Conservation (phyloP, 64 coral and sea anemone genomes). For the Montipora capricornis region DNA sequence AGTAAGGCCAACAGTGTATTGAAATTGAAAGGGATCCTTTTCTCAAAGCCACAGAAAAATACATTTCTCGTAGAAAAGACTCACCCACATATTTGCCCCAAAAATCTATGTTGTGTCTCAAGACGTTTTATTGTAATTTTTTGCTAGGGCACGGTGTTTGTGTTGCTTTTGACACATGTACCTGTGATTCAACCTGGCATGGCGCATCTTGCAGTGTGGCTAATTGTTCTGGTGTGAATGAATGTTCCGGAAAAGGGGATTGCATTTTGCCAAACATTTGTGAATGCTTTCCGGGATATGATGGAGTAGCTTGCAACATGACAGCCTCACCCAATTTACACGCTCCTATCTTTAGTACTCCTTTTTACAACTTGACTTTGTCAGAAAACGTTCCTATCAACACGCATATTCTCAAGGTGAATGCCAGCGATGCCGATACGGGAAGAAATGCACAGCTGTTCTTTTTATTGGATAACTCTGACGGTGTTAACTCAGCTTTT, state of each 20-base stretch:
- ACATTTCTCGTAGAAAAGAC: no score
- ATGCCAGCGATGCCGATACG: constrained; percentile 73
- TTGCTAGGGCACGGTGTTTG: constrained; percentile 68
- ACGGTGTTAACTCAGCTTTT: background rate
- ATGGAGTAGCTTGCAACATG: constrained; percentile 53
- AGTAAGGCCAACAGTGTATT: no score
- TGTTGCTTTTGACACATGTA: constrained; percentile 60
- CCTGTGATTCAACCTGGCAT: constrained; percentile 64
- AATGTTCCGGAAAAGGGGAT: constrained; percentile 74
- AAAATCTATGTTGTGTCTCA: no score
- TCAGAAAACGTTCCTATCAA: constrained; percentile 57
- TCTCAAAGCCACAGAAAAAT: no score
- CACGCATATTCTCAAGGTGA: constrained; percentile 32
- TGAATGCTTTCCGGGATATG: constrained; percentile 65
- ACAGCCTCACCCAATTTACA: constrained; percentile 55
- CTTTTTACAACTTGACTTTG: constrained; percentile 58
- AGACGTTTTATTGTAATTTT: background rate
- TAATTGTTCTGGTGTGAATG: constrained; percentile 59
- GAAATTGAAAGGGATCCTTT: no score
- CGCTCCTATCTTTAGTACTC: constrained; percentile 53
- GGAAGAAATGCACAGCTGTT: constrained; percentile 73
- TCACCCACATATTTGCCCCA: no score
- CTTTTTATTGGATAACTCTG: constrained; percentile 14
- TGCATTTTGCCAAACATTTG: constrained; percentile 76
- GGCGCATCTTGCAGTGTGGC: constrained; percentile 65